A percentile compares a stretch with the other conserved stretches of the same genome.
phyloP scores from a whole-genome alignment of 2,113 vertebrate genomes.

The Amphilophus citrinellus region DNA sequence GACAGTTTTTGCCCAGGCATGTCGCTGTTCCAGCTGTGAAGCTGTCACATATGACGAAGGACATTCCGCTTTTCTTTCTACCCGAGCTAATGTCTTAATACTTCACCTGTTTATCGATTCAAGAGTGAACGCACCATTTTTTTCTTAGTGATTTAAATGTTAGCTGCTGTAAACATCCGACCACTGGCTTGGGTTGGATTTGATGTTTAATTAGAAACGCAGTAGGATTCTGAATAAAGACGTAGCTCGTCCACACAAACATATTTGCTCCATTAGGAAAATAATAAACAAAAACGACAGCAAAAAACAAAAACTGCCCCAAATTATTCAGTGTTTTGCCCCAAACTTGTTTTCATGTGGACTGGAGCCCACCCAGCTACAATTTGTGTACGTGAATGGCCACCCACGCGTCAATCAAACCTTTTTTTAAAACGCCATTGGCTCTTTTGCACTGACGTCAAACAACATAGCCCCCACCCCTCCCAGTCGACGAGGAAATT shows the following conservation, averaged over 20 bases:
- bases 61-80: not conserved
- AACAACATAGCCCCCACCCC: conserved; percentile 47
- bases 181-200: not conserved
- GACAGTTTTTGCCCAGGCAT: conserved; percentile 38
- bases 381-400: conserved; percentile 54
- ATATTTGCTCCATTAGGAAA: rapidly evolving
- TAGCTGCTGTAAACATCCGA: not conserved
- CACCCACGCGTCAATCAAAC: conserved; percentile 57
- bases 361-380: conserved; percentile 55
- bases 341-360: conserved; percentile 79
- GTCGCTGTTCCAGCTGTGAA: conserved; percentile 56
- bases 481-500: conserved; percentile 74
- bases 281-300: not conserved
- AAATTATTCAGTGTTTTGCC: conserved; percentile 58
- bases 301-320: not conserved
- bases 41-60: not conserved
- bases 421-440: conserved; percentile 52
- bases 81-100: not conserved
- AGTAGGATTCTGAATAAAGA: not conserved
- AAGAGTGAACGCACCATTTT: not conserved
- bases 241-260: not conserved
- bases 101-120: not conserved
- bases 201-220: not conserved
- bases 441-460: conserved; percentile 36
- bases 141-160: not conserved